Evolutionary conservation across 1,140 invertebrate genomes (phyloP), one percentile per base, ranked within the genome.

Genomic region (Drosophila melanica): DNA sequence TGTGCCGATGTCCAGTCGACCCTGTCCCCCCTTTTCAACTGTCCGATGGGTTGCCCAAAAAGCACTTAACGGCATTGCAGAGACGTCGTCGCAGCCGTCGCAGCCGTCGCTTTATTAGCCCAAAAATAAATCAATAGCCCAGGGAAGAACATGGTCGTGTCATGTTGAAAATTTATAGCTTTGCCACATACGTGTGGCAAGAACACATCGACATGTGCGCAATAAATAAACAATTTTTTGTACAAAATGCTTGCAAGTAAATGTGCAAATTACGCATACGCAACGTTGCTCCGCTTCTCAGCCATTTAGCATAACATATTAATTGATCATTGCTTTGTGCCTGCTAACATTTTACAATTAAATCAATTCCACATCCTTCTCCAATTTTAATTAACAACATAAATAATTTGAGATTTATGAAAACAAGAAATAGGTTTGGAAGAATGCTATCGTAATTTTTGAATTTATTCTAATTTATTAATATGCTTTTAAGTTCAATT

Each of bases 221-320:
- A 76, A 81, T 81, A 81, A 81, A 81, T 81, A 81, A 80, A 76
- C 67, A 80, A 73, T 81, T 80, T 76, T 57, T 72, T 68, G 4
- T 53, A 37, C 4, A n/a, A n/a, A 30, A 42, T 44, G 44, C 20
- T 62, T 50, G 33, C 35, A 9, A 30, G 35, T 42, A 63, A 51
- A 63, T 51, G 27, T 57, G 20, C 44, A 48, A 50, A 58, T 67
- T 45, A 48, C 63, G 39, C 51, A 66, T 57, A 66, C 50, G 63
- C 63, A 45, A 16, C 7, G 50, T 42, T 35, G 39, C 16, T 11
- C 10, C n/a, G 47, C 45, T 10, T 3, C 4, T 27, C 27, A 27
- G 27, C 27, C 6, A 35, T 35, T 35, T 35, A 9, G 33, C 33
- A 35, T 35, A 35, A 27, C 7, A 27, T 27, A 27, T 7, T 27